phyloP scores from a whole-genome alignment of 2,888 invertebrate genomes.

The Silvanus unidentatus region DNA sequence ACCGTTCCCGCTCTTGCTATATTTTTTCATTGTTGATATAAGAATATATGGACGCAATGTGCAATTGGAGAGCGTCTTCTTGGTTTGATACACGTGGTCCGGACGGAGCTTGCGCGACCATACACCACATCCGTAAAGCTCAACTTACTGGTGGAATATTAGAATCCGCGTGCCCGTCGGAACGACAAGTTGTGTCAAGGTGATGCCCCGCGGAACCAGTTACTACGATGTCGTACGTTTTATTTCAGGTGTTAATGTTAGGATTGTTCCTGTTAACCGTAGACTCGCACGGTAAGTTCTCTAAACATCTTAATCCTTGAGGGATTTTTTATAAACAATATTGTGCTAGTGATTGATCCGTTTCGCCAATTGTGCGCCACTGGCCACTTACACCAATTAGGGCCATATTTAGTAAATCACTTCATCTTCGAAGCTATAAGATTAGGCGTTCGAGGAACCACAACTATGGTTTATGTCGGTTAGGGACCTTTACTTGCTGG shows the following conservation, averaged over 20 bases:
- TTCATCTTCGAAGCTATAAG: constrained; percentile 40
- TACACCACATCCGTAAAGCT: not conserved
- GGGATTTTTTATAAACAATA: too few species aligned
- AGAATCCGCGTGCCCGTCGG: constrained; percentile 6
- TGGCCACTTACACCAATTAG: constrained; percentile 41
- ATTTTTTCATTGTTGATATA: constrained; percentile 7
- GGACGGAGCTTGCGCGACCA: constrained; percentile 5
- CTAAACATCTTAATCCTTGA: too few species aligned
- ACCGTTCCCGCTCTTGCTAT: constrained; percentile 13
- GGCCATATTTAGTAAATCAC: constrained; percentile 44
- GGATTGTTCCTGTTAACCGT: not conserved
- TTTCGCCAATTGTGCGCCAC: constrained; percentile 28
- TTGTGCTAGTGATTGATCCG: constrained; percentile 14
- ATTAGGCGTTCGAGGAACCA: constrained; percentile 42
- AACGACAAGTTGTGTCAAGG: constrained; percentile 23
- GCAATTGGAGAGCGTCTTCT: not conserved
- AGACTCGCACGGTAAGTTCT: not conserved
- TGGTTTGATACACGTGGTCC: constrained; percentile 6
- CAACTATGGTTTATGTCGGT: constrained; percentile 34
- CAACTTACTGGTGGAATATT: not conserved
- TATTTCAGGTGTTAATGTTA: constrained; percentile 24
- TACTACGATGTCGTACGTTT: constrained; percentile 33
- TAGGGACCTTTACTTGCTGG: constrained; percentile 25
- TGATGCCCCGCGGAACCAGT: constrained; percentile 30
- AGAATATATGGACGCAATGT: constrained; percentile 7